phyloP scores from a whole-genome alignment of 1,140 invertebrate species.

The Agraylea sexmaculata region DNA sequence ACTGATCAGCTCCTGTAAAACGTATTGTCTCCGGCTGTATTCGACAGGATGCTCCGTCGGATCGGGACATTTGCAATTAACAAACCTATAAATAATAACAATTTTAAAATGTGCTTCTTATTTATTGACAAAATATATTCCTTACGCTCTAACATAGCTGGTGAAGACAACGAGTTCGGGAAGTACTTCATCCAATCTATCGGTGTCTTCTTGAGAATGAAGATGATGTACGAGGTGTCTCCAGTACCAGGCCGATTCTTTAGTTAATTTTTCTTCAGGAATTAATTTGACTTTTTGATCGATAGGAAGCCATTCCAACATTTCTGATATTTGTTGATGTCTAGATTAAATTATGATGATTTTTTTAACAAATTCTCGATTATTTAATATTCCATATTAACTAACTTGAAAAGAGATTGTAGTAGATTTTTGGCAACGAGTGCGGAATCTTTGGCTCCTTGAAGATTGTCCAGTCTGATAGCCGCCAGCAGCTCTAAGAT shows the following conservation, averaged over 20 bases:
- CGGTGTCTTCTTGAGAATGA: slow-evolving; percentile 35
- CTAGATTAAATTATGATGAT: slow-evolving; percentile 18
- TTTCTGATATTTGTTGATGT: slow-evolving; percentile 32
- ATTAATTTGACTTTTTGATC: slow-evolving; percentile 32
- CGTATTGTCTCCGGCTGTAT: slow-evolving; percentile 33
- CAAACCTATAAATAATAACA: slow-evolving; percentile 29
- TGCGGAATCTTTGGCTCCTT: slow-evolving; percentile 38
- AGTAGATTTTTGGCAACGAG: slow-evolving; percentile 35
- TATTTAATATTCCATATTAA: slow-evolving; percentile 4
- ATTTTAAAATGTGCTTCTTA: not conserved
- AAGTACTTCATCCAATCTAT: slow-evolving; percentile 32
- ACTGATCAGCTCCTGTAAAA: slow-evolving; percentile 31
- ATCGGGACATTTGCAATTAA: slow-evolving; percentile 32
- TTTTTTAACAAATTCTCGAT: not conserved
- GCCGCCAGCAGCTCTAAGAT: slow-evolving; percentile 35
- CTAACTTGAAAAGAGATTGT: slow-evolving; percentile 37
- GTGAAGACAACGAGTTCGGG: slow-evolving; percentile 36
- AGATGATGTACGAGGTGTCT: slow-evolving; percentile 35
- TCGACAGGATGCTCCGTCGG: slow-evolving; percentile 28
- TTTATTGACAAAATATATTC: slow-evolving; percentile 7
- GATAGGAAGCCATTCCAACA: slow-evolving; percentile 37
- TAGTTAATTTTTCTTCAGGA: slow-evolving; percentile 34
- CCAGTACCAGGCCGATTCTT: slow-evolving; percentile 41
- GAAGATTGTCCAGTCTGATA: slow-evolving; percentile 33
- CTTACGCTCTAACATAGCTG: slow-evolving; percentile 37